Conservation (phyloP, 2,888 invertebrate genomes). For the Tiphia femorata region DNA sequence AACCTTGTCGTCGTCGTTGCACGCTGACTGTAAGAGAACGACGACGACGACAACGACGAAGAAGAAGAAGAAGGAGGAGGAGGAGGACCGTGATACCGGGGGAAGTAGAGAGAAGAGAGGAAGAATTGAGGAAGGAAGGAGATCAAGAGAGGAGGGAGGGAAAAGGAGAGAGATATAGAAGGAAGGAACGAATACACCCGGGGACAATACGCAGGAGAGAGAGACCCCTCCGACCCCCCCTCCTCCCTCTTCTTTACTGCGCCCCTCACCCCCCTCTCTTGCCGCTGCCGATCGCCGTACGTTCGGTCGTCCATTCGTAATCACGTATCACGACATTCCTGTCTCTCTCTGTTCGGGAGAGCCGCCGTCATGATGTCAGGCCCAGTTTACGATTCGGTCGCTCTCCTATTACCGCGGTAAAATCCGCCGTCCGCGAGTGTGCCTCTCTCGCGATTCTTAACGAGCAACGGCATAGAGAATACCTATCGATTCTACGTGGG, state of each 20-base stretch:
- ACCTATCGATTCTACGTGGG: conserved; percentile 18
- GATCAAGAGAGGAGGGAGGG: conserved; percentile 16
- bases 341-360: conserved; percentile 22
- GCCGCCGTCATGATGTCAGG: conserved; percentile 33
- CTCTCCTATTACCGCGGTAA: conserved; percentile 23
- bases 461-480: conserved; percentile 8
- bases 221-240: conserved; percentile 30
- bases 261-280: too few species aligned
- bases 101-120: too few species aligned
- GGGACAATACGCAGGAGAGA: conserved; percentile 24
- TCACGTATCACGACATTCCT: conserved; percentile 32
- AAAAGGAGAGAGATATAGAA: not conserved
- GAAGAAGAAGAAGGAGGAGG: not conserved
- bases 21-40: not conserved
- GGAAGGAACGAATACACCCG: conserved; percentile 21
- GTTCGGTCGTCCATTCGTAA: conserved; percentile 34
- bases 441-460: not conserved
- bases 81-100: conserved; percentile 11
- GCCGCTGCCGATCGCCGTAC: conserved; percentile 33
- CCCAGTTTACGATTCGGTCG: conserved; percentile 28
- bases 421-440: conserved; percentile 5
- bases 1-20: conserved; percentile 22
- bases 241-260: too few species aligned
- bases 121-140: too few species aligned
- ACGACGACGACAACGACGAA: too few species aligned